Percentiles rank a stretch among this genome's conserved stretches.
These are phyloP conservation scores for Lichenostomus cassidix DNA, from an alignment of 2,113 vertebrate genomes.

Conservation along the genomic window DNA sequence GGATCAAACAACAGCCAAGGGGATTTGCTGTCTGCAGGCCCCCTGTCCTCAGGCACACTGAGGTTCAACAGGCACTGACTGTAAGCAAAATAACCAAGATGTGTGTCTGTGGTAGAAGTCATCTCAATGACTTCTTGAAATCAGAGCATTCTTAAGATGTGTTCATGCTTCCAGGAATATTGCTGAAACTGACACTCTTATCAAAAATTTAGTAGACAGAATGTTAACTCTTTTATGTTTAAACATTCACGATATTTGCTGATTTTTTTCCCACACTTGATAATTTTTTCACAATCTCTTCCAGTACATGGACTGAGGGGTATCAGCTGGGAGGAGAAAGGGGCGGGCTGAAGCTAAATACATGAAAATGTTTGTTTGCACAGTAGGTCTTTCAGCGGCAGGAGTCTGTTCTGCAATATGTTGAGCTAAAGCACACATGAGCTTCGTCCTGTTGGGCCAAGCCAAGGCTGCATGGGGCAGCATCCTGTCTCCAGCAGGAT, in stretches of 20 bases:
- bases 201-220: not conserved
- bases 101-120: not conserved
- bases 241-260: not conserved
- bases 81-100: not conserved
- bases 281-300: not conserved
- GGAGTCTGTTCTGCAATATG: not conserved
- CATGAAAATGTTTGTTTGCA: not conserved
- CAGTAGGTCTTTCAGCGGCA: not conserved
- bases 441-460: not conserved
- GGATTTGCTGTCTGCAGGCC: not conserved
- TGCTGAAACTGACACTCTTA: not conserved
- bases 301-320: not conserved
- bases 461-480: not conserved
- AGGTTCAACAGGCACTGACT: not conserved
- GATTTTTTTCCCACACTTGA: not conserved
- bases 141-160: not conserved
- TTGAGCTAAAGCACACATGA: not conserved
- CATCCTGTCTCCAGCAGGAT: not conserved
- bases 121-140: not conserved
- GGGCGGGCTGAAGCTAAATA: not conserved
- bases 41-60: rapidly evolving
- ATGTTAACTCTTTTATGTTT: not conserved
- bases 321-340: not conserved
- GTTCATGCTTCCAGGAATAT: not conserved
- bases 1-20: not conserved